phyloP scores from a whole-genome alignment of 2,113 vertebrate species.

The Zeus faber region DNA sequence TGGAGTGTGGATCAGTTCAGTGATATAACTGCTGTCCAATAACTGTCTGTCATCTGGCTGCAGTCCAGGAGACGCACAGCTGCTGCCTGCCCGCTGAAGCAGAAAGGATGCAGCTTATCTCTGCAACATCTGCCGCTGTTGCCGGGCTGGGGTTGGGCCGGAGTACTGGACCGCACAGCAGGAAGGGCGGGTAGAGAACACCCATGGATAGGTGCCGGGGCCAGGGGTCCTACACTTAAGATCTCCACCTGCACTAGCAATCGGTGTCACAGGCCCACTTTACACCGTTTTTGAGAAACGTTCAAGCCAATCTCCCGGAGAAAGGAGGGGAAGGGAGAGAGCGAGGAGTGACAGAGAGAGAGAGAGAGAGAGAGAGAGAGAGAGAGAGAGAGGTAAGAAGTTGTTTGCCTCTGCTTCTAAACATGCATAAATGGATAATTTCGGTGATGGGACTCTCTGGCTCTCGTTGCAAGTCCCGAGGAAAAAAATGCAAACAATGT shows the following conservation, averaged over 20 bases:
- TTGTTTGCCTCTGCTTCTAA: too few species aligned
- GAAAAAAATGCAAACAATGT: too few species aligned
- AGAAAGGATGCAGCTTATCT: constrained; percentile 59
- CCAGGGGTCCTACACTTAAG: too few species aligned
- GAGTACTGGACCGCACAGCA: constrained; percentile 23
- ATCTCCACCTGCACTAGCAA: constrained; percentile 30
- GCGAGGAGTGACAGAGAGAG: constrained; percentile 5
- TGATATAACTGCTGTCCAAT: constrained; percentile 33
- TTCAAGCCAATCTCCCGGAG: too few species aligned
- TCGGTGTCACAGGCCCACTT: constrained; percentile 28
- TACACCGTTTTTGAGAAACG: constrained; percentile 24
- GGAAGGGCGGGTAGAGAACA: constrained; percentile 25
- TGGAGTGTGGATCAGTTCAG: constrained; percentile 34
- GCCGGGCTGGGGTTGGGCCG: too few species aligned
- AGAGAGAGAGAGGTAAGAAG: too few species aligned
- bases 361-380: too few species aligned
- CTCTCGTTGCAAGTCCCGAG: too few species aligned
- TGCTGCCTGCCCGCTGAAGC: constrained; percentile 54
- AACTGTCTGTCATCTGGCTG: constrained; percentile 28
- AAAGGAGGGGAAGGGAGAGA: too few species aligned
- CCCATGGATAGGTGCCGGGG: too few species aligned
- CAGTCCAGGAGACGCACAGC: constrained; percentile 33
- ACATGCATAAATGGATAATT: too few species aligned
- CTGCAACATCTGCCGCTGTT: constrained; percentile 62
- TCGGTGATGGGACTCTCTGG: too few species aligned